Base-by-base conservation (phyloP, 2,888 invertebrate species). In the Tanytarsus gracilentus region DNA sequence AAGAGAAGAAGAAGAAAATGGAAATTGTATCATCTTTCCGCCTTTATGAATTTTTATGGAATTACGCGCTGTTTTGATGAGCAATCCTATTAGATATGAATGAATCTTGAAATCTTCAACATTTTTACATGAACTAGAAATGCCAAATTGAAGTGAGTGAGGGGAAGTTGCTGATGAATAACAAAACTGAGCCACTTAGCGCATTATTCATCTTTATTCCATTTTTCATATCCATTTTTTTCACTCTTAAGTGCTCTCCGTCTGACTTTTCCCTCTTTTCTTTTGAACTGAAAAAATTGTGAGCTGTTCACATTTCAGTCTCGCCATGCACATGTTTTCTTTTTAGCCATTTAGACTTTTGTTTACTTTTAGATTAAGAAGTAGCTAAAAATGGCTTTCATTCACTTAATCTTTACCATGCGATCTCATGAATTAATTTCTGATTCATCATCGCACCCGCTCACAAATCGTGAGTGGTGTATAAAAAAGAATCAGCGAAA, bases 171-270 rank as follows among this genome's bases (percentile, higher is more conserved):
- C 33, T 55, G 55, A 55, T 25, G 39, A 55, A 40, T 40, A 36
- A 25, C 39, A 55, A 39, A 53, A 55, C 39, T 55, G 26, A 55
- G 55, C 36, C 55, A 39, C 55, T 55, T 55, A 55, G 26, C 53
- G 29, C 40, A 40, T 55, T 55, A 55, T 40, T 55, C 55, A 55
- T 55, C 40, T 55, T 53, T 40, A 30, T 53, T 7, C 33, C 55
- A 55, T 55, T 55, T 55, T 55, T 55, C 55, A 55, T 39, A 23
- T 52, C 3, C 21, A 33, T n/a, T 11, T 33, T 33, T 8, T 33
- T 33, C n/a, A n/a, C n/a, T n/a, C n/a, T n/a, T n/a, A n/a, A n/a
- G n/a, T n/a, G n/a, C n/a, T n/a, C n/a, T n/a, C n/a, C n/a, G n/a
- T n/a, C n/a, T n/a, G n/a, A n/a, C n/a, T n/a, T n/a, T n/a, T n/a